Evolutionary conservation across 2,113 vertebrate genomes (phyloP).

Genomic region (Oryzias celebensis): DNA sequence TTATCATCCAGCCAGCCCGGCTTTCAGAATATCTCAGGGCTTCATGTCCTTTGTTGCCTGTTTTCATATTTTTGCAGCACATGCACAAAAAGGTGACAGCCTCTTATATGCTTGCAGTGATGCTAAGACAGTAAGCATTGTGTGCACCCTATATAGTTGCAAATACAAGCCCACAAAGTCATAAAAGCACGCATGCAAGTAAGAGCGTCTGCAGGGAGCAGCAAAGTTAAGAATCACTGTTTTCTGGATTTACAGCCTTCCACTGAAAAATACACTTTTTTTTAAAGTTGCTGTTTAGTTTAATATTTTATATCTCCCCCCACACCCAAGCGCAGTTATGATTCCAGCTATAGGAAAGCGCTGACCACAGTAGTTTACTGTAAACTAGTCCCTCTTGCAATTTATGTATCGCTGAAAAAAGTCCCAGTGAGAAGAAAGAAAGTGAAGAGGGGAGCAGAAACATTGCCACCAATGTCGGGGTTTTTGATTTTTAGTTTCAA

Average conservation of each 20-base stretch:
- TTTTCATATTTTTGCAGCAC: constrained; percentile 25
- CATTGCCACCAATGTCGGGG: background rate
- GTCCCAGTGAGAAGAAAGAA: constrained; percentile 4
- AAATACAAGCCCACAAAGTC: constrained; percentile 2
- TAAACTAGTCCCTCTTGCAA: constrained; percentile 27
- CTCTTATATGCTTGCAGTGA: constrained; percentile 1
- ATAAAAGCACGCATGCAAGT: constrained; percentile 2
- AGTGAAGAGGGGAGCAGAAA: constrained; percentile 3
- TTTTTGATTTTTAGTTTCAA: too few species aligned
- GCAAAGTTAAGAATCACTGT: background rate
- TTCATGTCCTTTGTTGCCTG: constrained; percentile 45
- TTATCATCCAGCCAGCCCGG: constrained; percentile 46
- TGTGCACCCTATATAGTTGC: background rate
- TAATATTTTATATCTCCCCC: constrained; percentile 17
- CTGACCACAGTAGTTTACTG: constrained; percentile 32
- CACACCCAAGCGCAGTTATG: constrained; percentile 3
- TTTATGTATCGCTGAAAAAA: constrained; percentile 8
- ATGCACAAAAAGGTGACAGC: constrained; percentile 10
- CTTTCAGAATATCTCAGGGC: constrained; percentile 45
- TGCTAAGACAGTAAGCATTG: constrained; percentile 8
- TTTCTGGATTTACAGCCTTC: constrained; percentile 4
- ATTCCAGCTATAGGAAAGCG: constrained; percentile 22
- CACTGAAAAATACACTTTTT: background rate
- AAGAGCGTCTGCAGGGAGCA: too few species aligned
- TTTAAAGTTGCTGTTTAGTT: constrained; percentile 9